Base-by-base conservation (phyloP, 2,888 invertebrate species). In the Thecophora atra region DNA sequence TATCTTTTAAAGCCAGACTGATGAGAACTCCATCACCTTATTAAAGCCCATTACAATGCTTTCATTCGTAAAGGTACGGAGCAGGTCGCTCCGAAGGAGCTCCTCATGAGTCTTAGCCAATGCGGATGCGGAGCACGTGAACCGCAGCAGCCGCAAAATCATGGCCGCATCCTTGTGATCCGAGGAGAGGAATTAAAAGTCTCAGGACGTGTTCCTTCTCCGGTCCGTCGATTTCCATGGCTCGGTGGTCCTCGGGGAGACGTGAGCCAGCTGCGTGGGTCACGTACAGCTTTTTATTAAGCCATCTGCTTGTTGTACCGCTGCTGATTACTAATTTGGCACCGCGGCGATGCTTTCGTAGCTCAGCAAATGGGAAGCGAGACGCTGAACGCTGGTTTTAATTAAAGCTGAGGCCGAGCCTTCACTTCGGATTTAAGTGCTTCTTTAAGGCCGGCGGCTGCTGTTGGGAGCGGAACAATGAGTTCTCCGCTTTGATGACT, bases 241-340 rank as follows among this genome's bases (percentile, higher is more conserved):
- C 28, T 37, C 30, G 30, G 21, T 28, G 24, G 15, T 65, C 24
- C 6, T 15, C 19, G 6, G 64, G 17, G 24, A 52, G 54, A 21
- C 15, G 21, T 64, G 70, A 68, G 30, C n/a, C 54, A 54, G 64
- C 24, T 44, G 70, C 76, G 77, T 76, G 77, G 78, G 83, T 84
- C 84, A 85, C 84, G 84, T 85, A 79, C 79, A 72, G 79, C 77
- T 78, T 81, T 85, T 83, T 85, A 85, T 84, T 84, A 84, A 84
- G 85, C 84, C 80, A 81, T 81, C 83, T 78, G 75, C 77, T 78
- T 77, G 77, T 77, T 70, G 78, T 79, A 81, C 81, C 77, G 74
- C 78, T 81, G 80, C 79, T 82, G 85, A 85, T 84, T 85, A 85
- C 85, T 83, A 85, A 85, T 85, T 85, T 82, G 28, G 1, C 19